Evolutionary conservation across 2,888 invertebrate species (phyloP).

Genomic region (Gryllus longicercus): DNA sequence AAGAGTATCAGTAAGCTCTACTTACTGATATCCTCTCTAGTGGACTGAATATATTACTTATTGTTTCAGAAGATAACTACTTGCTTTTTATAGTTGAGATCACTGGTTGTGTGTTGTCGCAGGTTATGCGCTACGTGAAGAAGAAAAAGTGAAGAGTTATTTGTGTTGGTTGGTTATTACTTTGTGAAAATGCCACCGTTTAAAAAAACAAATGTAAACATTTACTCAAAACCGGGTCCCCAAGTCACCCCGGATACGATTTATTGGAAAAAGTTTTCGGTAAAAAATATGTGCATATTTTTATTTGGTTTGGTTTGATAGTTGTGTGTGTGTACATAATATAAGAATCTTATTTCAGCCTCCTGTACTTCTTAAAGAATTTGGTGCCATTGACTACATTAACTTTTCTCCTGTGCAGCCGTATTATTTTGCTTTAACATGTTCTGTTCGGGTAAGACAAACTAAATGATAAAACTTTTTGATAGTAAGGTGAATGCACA

Average conservation of each 20-base stretch:
- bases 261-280: slow-evolving; percentile 87
- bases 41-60: no score
- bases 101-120: no score
- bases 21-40: no score
- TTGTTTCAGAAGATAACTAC: no score
- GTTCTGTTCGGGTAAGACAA: slow-evolving; percentile 72
- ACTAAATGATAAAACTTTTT: background rate
- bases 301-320: background rate
- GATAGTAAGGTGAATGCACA: background rate
- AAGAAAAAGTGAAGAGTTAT: no score
- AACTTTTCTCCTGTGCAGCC: slow-evolving; percentile 88
- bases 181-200: slow-evolving; percentile 53
- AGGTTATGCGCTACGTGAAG: no score
- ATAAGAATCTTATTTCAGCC: slow-evolving; percentile 53
- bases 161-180: no score
- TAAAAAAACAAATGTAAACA: slow-evolving; percentile 68
- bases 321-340: background rate
- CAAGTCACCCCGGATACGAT: slow-evolving; percentile 71
- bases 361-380: slow-evolving; percentile 86
- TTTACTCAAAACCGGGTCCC: slow-evolving; percentile 63
- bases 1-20: no score
- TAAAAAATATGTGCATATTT: slow-evolving; percentile 49
- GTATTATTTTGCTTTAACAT: slow-evolving; percentile 87
- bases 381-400: slow-evolving; percentile 85
- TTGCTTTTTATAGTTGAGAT: no score